Conservation (phyloP, 2,888 invertebrate species). For the Microctonus brassicae region DNA sequence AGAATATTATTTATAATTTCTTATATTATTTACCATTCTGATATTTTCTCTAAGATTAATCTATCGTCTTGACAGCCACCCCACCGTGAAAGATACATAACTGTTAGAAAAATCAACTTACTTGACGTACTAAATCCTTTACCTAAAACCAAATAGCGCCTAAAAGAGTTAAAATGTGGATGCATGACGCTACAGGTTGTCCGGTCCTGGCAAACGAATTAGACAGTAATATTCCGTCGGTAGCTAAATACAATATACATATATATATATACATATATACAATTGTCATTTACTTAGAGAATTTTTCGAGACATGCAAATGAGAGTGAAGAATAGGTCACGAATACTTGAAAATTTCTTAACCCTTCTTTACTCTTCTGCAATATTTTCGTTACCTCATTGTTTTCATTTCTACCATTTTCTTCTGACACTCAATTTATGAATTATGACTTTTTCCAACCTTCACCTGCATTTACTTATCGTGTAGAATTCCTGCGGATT, state of each 20-base stretch:
- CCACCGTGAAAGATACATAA: neutral
- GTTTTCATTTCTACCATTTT: slow-evolving; percentile 44
- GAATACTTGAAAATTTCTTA: slow-evolving; percentile 23
- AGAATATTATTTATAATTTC: neutral
- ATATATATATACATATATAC: neutral
- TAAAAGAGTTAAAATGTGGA: neutral
- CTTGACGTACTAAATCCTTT: neutral
- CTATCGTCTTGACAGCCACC: neutral
- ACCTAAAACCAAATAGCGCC: neutral
- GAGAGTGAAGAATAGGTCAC: neutral
- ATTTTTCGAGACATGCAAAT: neutral
- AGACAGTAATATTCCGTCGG: slow-evolving; percentile 21
- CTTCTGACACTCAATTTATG: slow-evolving; percentile 1
- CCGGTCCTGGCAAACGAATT: slow-evolving; percentile 17
- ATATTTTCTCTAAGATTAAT: slow-evolving; percentile 7
- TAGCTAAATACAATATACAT: slow-evolving; percentile 23
- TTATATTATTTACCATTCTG: neutral
- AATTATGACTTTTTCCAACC: slow-evolving; percentile 47
- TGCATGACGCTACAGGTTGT: slow-evolving; percentile 15
- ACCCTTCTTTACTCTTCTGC: slow-evolving; percentile 45
- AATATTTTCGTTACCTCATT: slow-evolving; percentile 42
- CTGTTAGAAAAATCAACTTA: neutral
- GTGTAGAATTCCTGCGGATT: slow-evolving; percentile 45
- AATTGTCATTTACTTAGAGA: neutral
- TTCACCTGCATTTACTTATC: slow-evolving; percentile 21